Evolutionary conservation across 2,888 invertebrate species (phyloP).

Genomic region (Lasioglossum calceatum): DNA sequence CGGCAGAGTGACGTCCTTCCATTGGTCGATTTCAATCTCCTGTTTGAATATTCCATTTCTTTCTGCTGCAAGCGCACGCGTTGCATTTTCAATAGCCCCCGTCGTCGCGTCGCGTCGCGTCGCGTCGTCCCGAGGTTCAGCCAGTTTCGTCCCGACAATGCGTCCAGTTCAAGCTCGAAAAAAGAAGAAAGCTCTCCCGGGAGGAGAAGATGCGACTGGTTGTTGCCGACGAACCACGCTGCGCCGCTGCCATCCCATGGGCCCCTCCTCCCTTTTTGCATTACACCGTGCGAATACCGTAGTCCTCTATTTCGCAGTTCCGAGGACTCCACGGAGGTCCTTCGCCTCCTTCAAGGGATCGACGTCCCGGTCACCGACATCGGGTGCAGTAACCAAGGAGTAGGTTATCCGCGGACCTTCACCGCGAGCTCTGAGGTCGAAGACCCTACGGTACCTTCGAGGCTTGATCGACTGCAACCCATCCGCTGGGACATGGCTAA

Average conservation of each 20-base stretch:
- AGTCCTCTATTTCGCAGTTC: slow-evolving; percentile 64
- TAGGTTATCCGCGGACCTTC: slow-evolving; percentile 80
- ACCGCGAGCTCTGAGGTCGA: slow-evolving; percentile 74
- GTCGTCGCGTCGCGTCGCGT: neutral
- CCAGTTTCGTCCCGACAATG: slow-evolving; percentile 48
- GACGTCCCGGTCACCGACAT: slow-evolving; percentile 80
- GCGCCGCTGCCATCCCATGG: neutral
- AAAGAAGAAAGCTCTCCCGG: slow-evolving; percentile 1
- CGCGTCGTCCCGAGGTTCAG: slow-evolving; percentile 21
- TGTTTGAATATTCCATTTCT: slow-evolving; percentile 29
- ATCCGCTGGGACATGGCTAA: slow-evolving; percentile 8
- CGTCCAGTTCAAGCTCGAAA: slow-evolving; percentile 36
- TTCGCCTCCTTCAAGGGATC: slow-evolving; percentile 75
- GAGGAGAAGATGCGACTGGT: slow-evolving; percentile 37
- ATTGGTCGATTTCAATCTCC: slow-evolving; percentile 15
- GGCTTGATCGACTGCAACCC: slow-evolving; percentile 45
- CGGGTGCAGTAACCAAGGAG: slow-evolving; percentile 73
- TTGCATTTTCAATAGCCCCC: slow-evolving; percentile 29
- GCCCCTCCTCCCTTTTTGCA: slow-evolving; percentile 28
- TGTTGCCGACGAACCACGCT: neutral
- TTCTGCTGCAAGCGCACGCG: slow-evolving; percentile 4
- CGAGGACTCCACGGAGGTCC: slow-evolving; percentile 69
- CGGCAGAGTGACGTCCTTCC: neutral
- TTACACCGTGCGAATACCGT: slow-evolving; percentile 59
- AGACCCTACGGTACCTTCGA: slow-evolving; percentile 70